Evolutionary conservation across 2,797 vertebrate species (phyloP).

Genomic region (Xenops minutus): DNA sequence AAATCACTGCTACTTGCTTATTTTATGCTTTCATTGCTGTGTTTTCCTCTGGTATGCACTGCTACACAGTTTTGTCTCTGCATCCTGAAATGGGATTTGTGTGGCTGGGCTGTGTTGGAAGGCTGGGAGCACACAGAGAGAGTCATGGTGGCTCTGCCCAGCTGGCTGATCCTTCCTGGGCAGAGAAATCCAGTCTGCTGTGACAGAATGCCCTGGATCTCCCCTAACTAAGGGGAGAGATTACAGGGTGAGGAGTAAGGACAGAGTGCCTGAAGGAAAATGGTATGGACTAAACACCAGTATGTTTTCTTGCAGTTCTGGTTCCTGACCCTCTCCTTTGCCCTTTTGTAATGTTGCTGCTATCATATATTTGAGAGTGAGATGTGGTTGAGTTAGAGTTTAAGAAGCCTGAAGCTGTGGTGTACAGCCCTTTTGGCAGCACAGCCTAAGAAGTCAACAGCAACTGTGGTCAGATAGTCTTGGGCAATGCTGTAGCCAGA

Average conservation of each 20-base stretch:
- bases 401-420: neutral
- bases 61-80: neutral
- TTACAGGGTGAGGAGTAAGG: fast-evolving
- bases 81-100: neutral
- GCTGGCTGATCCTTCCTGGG: neutral
- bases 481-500: fast-evolving
- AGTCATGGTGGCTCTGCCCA: neutral
- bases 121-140: neutral
- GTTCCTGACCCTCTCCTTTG: neutral
- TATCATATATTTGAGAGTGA: neutral
- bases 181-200: neutral
- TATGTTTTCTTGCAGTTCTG: neutral
- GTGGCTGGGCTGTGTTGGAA: neutral
- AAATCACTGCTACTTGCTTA: neutral
- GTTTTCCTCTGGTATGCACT: fast-evolving
- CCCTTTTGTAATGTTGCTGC: neutral
- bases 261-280: neutral
- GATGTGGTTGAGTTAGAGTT: neutral
- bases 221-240: neutral
- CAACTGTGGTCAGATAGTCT: neutral
- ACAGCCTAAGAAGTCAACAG: neutral
- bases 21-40: neutral
- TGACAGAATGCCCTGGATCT: neutral
- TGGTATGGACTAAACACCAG: fast-evolving
- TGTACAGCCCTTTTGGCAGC: neutral